These are phyloP conservation scores for Aphelenchoides besseyi DNA, from an alignment of 1,140 invertebrate species.

Conservation along the genomic window DNA sequence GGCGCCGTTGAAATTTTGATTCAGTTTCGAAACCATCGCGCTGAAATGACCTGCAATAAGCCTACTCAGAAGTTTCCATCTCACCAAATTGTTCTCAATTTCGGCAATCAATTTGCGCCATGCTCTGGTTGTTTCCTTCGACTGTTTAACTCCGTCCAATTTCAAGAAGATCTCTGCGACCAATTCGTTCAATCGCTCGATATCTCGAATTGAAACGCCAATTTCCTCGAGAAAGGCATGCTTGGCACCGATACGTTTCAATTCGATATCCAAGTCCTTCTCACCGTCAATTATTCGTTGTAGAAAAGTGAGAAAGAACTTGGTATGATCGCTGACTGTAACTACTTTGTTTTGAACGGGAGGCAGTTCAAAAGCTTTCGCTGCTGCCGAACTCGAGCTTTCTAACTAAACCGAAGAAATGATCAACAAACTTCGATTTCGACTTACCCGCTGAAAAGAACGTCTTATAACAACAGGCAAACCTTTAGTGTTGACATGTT, in stretches of 20 bases:
- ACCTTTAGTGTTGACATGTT: constrained; percentile 50
- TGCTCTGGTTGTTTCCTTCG: constrained; percentile 36
- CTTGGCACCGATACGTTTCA: constrained; percentile 32
- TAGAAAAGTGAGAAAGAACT: constrained; percentile 25
- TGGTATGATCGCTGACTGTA: constrained; percentile 15
- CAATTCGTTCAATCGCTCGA: constrained; percentile 35
- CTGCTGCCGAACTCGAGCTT: not conserved
- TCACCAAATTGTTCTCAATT: constrained; percentile 33
- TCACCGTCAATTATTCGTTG: constrained; percentile 35
- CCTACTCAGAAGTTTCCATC: too few species aligned
- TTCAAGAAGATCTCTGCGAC: constrained; percentile 38
- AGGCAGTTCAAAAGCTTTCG: not conserved
- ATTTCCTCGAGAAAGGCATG: constrained; percentile 36
- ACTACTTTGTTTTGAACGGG: not conserved
- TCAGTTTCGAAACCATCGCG: constrained; percentile 40
- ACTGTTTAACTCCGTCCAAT: constrained; percentile 36
- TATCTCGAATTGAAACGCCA: constrained; percentile 25
- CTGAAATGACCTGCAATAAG: too few species aligned
- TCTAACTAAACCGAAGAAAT: not conserved
- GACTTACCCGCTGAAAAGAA: constrained; percentile 41
- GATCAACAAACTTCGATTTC: not conserved
- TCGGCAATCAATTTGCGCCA: constrained; percentile 35
- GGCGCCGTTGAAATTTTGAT: constrained; percentile 27
- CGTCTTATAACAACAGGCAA: constrained; percentile 31
- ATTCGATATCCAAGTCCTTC: constrained; percentile 31